Evolutionary conservation across 2,888 invertebrate species (phyloP), one percentile per base, ranked within the genome.

Genomic region (Vesta saturnalis): DNA sequence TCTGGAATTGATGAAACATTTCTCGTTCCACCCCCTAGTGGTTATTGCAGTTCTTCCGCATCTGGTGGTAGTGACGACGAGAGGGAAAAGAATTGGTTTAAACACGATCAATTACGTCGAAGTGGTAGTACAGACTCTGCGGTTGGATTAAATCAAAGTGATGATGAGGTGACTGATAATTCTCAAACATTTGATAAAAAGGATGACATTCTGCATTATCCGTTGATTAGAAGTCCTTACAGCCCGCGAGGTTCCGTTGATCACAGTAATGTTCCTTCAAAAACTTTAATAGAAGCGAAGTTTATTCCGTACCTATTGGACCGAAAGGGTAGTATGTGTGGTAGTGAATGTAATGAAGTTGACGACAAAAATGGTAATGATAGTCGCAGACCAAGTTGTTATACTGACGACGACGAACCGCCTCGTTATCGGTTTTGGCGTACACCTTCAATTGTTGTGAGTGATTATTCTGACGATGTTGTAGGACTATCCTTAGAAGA

Each of bases 391-490:
- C 86, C 87, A 61, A 87, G 86, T 77, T 86, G 85, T 73, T 81
- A 81, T 56, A 84, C 86, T 14, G 86, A 87, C 62, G 83, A 85
- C 79, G 87, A 83, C 39, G 83, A 83, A 65, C 72, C 73, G 19
- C 72, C 86, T 84, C 76, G 78, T 85, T 77, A 86, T 63, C 83
- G 89, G 2, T 92, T 90, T 77, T 92, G 93, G 83, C 85, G 94
- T 67, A 94, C 94, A 0, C 95, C 95, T 0, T 94, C 94, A 63
- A 94, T 95, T 54, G 94, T 95, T 1, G 93, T 95, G 47, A 94
- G 94, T 78, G 95, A 95, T 81, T 94, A 94, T 79, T 94, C 94
- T 0, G 94, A 94, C 78, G 94, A 90, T 77, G 84, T 88, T 4
- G 84, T 87, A 76, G 87, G 87, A 58, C 83, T 89, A 15, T 88